These are phyloP conservation scores for Glossosoma conforme DNA, from an alignment of 1,140 invertebrate species.

Conservation along the genomic window DNA sequence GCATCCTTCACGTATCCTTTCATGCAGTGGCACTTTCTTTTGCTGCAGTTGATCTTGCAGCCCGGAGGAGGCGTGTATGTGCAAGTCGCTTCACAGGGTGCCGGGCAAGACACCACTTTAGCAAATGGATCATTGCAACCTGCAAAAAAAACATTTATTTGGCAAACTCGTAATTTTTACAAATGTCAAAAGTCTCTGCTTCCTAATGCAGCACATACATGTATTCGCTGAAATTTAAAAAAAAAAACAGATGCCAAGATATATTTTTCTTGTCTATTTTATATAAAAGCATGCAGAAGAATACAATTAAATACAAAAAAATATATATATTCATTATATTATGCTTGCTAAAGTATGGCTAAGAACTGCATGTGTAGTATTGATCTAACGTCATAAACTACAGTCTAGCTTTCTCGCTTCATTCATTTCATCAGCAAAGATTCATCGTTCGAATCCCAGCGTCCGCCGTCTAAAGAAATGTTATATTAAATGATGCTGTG, in stretches of 20 bases:
- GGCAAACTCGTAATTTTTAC: background rate
- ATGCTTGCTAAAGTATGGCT: too few species aligned
- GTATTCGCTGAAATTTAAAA: too few species aligned
- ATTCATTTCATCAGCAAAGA: too few species aligned
- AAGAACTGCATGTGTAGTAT: too few species aligned
- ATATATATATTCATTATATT: too few species aligned
- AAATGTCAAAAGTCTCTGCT: background rate
- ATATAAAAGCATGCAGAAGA: too few species aligned
- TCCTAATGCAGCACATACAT: background rate
- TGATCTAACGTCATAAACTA: background rate
- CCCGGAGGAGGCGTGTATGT: background rate
- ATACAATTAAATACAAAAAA: too few species aligned
- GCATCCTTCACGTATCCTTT: background rate
- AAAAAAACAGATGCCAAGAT: too few species aligned
- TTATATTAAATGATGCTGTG: too few species aligned
- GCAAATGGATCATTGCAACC: conserved; percentile 2
- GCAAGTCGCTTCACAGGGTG: conserved; percentile 4
- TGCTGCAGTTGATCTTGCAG: background rate
- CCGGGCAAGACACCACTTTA: background rate
- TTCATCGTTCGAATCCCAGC: too few species aligned
- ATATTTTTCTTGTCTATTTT: too few species aligned
- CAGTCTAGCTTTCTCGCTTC: background rate
- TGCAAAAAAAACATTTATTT: background rate
- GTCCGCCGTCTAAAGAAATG: too few species aligned
- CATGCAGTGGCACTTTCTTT: background rate